phyloP scores from a whole-genome alignment of 2,113 vertebrate species.

The Vulpes ferrilata region DNA sequence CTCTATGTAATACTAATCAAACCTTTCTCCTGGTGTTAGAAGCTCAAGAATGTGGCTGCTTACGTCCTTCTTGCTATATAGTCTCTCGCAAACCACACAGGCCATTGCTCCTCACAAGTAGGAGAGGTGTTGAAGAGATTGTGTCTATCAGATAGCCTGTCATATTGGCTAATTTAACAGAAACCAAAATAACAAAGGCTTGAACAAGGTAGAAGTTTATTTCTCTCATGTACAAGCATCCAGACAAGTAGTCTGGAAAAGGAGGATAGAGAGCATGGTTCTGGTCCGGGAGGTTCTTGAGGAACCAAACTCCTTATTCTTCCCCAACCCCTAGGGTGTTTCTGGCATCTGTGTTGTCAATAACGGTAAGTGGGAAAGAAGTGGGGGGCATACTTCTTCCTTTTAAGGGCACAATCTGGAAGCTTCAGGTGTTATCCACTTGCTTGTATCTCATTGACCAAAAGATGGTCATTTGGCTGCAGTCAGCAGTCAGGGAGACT shows the following conservation, averaged over 20 bases:
- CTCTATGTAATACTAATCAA: constrained; percentile 26
- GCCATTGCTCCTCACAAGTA: not conserved
- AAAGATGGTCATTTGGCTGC: not conserved
- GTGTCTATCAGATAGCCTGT: not conserved
- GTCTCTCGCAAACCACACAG: fast-evolving
- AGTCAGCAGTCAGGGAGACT: not conserved
- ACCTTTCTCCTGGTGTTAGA: not conserved
- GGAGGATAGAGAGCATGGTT: not conserved
- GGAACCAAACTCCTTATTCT: not conserved
- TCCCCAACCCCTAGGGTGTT: fast-evolving
- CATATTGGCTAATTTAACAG: not conserved
- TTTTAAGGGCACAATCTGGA: not conserved
- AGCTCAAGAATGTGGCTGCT: not conserved
- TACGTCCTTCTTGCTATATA: not conserved
- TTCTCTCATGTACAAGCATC: not conserved
- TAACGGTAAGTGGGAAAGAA: not conserved
- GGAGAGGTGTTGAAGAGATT: not conserved
- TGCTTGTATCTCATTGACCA: not conserved
- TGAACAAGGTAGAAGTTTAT: not conserved
- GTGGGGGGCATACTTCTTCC: not conserved
- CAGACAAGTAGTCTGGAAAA: not conserved
- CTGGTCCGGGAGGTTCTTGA: not conserved
- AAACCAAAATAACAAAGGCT: constrained; percentile 1
- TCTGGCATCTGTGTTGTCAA: not conserved
- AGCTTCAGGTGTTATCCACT: not conserved